These are phyloP conservation scores for Chrysopa pallens DNA, from an alignment of 1,140 invertebrate genomes.

Conservation along the genomic window DNA sequence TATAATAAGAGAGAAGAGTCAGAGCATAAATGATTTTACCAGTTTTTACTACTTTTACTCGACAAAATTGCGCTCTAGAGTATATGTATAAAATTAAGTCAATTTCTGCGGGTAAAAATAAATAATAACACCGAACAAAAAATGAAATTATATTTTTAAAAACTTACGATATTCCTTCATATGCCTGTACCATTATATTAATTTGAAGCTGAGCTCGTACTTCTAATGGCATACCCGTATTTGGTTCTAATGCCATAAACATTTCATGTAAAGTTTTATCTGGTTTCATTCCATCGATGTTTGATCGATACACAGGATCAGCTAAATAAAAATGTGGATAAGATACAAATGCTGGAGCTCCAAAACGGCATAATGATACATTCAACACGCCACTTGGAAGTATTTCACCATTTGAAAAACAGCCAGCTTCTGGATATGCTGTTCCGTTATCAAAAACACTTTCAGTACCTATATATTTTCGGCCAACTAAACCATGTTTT, in stretches of 20 bases:
- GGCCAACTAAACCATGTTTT: constrained; percentile 32
- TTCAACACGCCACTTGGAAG: constrained; percentile 39
- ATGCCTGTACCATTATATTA: constrained; percentile 43
- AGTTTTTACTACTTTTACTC: too few species aligned
- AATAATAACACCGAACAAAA: too few species aligned
- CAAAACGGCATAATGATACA: constrained; percentile 44
- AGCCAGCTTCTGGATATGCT: constrained; percentile 34
- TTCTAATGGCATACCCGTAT: constrained; percentile 44
- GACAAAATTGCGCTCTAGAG: too few species aligned
- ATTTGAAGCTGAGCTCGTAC: constrained; percentile 53
- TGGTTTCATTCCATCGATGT: constrained; percentile 51
- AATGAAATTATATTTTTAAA: too few species aligned
- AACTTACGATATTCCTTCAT: constrained; percentile 33
- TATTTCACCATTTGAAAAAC: constrained; percentile 27
- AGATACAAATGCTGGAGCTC: constrained; percentile 64
- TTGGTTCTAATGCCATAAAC: constrained; percentile 50
- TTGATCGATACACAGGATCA: constrained; percentile 41
- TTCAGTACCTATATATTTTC: constrained; percentile 35
- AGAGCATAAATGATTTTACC: too few species aligned
- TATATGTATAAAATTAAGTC: too few species aligned
- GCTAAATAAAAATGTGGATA: constrained; percentile 75
- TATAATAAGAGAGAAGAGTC: too few species aligned
- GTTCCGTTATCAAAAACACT: constrained; percentile 49
- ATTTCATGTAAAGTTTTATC: constrained; percentile 47
- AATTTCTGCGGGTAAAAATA: too few species aligned